A percentile compares a stretch with the other conserved stretches of the same genome.
phyloP scores from a whole-genome alignment of 2,888 invertebrate species.

The Steinernema scapterisci region DNA sequence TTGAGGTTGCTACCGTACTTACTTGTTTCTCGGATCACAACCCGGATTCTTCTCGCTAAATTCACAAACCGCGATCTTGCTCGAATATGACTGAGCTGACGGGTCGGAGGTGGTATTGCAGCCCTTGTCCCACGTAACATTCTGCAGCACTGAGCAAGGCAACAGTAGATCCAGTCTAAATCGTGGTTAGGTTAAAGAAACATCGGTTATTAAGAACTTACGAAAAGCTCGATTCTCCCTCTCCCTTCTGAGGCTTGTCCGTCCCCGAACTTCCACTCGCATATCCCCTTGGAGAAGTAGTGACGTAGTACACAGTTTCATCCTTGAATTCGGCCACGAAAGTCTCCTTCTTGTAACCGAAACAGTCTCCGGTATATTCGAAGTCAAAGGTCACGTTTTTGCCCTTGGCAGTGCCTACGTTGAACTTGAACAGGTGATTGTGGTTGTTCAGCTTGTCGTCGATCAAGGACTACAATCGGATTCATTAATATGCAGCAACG shows the following conservation, averaged over 20 bases:
- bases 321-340: not conserved
- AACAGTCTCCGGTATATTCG: not conserved
- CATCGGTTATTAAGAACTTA: not conserved
- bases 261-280: not conserved
- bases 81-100: not conserved
- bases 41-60: not conserved
- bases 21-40: conserved; percentile 3
- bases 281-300: not conserved
- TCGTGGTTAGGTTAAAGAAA: not conserved
- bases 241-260: conserved; percentile 18
- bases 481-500: too few species aligned
- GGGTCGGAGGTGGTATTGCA: not conserved
- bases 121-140: not conserved
- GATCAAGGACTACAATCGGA: not conserved
- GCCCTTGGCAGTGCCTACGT: not conserved
- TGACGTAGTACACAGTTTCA: not conserved
- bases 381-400: not conserved
- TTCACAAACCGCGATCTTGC: not conserved
- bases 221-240: conserved; percentile 13
- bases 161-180: not conserved
- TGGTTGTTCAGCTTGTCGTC: not conserved
- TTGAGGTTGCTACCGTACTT: too few species aligned
- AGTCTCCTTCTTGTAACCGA: not conserved
- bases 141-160: not conserved
- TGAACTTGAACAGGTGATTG: not conserved